Evolutionary conservation across 2,113 vertebrate genomes (phyloP), one percentile per base, ranked within the genome.

Genomic region (Chrysochloris asiatica): DNA sequence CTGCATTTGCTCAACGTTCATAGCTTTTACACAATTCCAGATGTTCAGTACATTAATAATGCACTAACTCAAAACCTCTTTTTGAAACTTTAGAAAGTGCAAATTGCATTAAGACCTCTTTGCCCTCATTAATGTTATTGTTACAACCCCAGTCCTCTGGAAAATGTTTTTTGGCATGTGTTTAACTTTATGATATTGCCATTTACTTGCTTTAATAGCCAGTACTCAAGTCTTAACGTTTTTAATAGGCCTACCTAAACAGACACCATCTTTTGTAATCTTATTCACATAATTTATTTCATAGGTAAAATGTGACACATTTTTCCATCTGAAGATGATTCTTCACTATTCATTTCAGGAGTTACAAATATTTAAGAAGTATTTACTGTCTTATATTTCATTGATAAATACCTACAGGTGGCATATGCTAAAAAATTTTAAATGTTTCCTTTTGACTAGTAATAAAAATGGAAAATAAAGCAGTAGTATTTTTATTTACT

Each of bases 81-180:
- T 98, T 98, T 98, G 98, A 98, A 98, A 98, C 98, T 98, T 97
- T 97, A 98, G 98, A 98, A 98, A 83, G 98, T 97, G 98, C 95
- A 98, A 98, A 98, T 98, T 98, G 98, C 98, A 98, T 98, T 98
- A 98, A 98, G 98, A 98, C 97, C 97, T 98, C 97, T 98, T 98
- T 98, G 96, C 98, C 98, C 98, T 98, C 98, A 98, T 98, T 98
- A 98, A 98, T 98, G 97, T 97, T 96, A 98, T 97, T 98, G 98
- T 98, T 98, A 98, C 97, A 98, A 97, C 98, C 97, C 97, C 93
- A 91, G 97, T 83, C 90, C 97, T 97, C 98, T 98, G 98, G 98
- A 98, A 98, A 98, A 98, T 97, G 98, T 96, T 98, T 98, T 98
- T 98, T 98, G 98, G 98, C 98, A 98, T 98, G 98, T 98, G 97